Conservation (phyloP, 2,888 invertebrate genomes). For the Leucophora obtusa region DNA sequence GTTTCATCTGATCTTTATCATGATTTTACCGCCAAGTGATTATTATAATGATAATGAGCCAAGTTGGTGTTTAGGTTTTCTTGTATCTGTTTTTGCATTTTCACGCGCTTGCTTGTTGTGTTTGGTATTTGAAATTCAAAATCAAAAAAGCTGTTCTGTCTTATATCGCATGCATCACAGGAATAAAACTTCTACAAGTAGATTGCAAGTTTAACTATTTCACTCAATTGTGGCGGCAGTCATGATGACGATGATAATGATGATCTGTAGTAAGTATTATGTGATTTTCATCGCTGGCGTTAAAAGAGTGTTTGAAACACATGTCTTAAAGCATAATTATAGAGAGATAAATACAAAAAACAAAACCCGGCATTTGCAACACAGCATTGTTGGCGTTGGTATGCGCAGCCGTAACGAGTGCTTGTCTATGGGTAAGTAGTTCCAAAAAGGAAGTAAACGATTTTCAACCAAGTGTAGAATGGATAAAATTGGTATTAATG, state of each 20-base stretch:
- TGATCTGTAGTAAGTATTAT: slow-evolving; percentile 59
- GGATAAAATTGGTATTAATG: slow-evolving; percentile 59
- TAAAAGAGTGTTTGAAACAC: slow-evolving; percentile 60
- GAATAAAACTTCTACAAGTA: slow-evolving; percentile 3
- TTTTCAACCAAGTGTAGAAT: slow-evolving; percentile 50
- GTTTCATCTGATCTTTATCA: slow-evolving; percentile 56
- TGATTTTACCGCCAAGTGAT: slow-evolving; percentile 64
- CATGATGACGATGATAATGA: slow-evolving; percentile 49
- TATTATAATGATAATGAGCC: slow-evolving; percentile 65
- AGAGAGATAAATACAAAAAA: slow-evolving; percentile 23
- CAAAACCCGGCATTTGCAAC: background rate
- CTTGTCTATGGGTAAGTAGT: background rate
- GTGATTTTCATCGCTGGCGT: slow-evolving; percentile 63
- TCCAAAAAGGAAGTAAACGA: slow-evolving; percentile 53
- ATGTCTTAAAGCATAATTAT: slow-evolving; percentile 60
- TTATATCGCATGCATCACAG: background rate
- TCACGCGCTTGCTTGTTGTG: slow-evolving; percentile 35
- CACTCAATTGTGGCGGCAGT: slow-evolving; percentile 38
- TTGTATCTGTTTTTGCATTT: slow-evolving; percentile 13
- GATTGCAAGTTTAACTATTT: background rate
- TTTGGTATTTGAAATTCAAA: slow-evolving; percentile 5
- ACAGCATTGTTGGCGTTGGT: background rate
- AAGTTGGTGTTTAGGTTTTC: slow-evolving; percentile 25
- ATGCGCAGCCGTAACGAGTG: background rate
- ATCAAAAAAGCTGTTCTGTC: slow-evolving; percentile 2